These are phyloP conservation scores for Oscheius sp. DNA, from an alignment of 2,888 invertebrate species.

Conservation along the genomic window DNA sequence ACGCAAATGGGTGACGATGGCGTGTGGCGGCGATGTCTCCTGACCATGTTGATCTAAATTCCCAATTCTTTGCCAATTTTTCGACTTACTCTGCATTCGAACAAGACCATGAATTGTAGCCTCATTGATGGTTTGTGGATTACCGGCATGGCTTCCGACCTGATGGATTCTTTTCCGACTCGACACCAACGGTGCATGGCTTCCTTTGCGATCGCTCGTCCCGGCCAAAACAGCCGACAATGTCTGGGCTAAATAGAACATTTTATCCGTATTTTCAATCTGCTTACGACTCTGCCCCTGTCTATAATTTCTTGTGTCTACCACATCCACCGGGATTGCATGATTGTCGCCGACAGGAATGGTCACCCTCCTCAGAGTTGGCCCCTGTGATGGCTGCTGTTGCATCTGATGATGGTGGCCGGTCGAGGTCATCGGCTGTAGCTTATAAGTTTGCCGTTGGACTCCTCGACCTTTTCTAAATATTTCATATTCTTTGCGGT, in stretches of 20 bases:
- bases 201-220: conserved; percentile 2
- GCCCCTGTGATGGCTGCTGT: not conserved
- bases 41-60: not conserved
- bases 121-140: conserved; percentile 8
- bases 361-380: conserved; percentile 23
- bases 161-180: conserved; percentile 48
- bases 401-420: not conserved
- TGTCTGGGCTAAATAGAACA: conserved; percentile 30
- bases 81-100: conserved; percentile 2
- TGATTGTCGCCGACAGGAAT: conserved; percentile 24
- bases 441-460: not conserved
- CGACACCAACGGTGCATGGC: conserved; percentile 56
- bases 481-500: too few species aligned
- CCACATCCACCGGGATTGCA: conserved; percentile 28
- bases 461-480: conserved; percentile 5
- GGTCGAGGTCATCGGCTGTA: not conserved
- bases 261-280: not conserved
- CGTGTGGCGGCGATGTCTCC: conserved; percentile 46
- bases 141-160: conserved; percentile 15
- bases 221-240: conserved; percentile 30
- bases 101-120: conserved; percentile 17
- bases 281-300: not conserved
- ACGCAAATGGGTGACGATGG: conserved; percentile 41
- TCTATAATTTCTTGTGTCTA: conserved; percentile 6
- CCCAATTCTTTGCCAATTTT: not conserved